Evolutionary conservation across 2,797 vertebrate genomes (phyloP), one percentile per base, ranked within the genome.

Genomic region (Notolabrus celidotus): DNA sequence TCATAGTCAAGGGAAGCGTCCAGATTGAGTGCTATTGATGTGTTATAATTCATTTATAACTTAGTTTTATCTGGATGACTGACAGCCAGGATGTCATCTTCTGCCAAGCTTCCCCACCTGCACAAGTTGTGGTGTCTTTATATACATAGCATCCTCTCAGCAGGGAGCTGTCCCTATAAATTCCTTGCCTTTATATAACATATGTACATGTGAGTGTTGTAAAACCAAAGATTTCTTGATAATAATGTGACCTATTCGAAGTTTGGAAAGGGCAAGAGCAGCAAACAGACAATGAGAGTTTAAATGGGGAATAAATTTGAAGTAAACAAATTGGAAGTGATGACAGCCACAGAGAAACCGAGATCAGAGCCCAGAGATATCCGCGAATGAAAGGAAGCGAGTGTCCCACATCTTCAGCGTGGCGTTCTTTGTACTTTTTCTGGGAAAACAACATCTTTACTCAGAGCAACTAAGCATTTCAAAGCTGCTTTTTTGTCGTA

Each of bases 311-410:
- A 76, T 38, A 65, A 27, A 62, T 70, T 27, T 23, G 47, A 70
- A 79, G 52, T 75, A 79, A 89, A 83, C 70, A 83, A 84, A 71
- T 54, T 59, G 33, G 47, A 49, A 74, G 76, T 2, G 15, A 49
- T 79, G 80, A 83, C 73, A 78, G 73, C 60, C 68, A 36, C 45
- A 25, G 60, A 77, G 63, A 61, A 67, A 38, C 56, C 65, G 39
- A 66, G 71, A 88, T 88, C 84, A 79, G 78, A 89, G 68, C 41
- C 77, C 47, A 38, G 65, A 73, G 76, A 51, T 25, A 64, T 67
- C 74, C 52, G 19, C 8, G 20, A 65, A 57, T 67, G 41, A 77
- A 74, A 80, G 57, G 60, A 65, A 65, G 43, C 10, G 29, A 61
- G 76, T 79, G 82, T 77, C 74, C 84, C 83, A 77, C 68, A 74